phyloP scores from a whole-genome alignment of 2,888 invertebrate species.

The Lissocephala sabroskyi region DNA sequence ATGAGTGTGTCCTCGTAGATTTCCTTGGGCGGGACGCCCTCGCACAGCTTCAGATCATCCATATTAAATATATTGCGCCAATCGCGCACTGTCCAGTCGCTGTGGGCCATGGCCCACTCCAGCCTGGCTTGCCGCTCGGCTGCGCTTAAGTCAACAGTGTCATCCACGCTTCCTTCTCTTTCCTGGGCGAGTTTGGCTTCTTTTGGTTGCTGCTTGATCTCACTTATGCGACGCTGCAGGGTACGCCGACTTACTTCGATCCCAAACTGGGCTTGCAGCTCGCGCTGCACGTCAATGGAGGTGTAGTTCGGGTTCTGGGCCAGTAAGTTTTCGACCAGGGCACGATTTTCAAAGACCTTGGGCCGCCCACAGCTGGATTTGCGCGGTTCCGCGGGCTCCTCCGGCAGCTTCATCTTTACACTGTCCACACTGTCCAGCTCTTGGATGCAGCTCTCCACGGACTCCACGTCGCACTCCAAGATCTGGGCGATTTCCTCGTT shows the following conservation, averaged over 20 bases:
- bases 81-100: constrained; percentile 39
- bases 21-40: constrained; percentile 26
- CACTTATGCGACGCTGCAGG: constrained; percentile 44
- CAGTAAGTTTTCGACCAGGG: constrained; percentile 35
- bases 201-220: constrained; percentile 23
- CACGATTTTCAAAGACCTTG: constrained; percentile 39
- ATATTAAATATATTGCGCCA: constrained; percentile 55
- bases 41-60: constrained; percentile 33
- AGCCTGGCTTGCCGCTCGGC: constrained; percentile 16
- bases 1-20: constrained; percentile 43
- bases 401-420: not conserved
- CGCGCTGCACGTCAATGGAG: constrained; percentile 42
- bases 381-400: not conserved
- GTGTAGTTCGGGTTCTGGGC: constrained; percentile 32
- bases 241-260: constrained; percentile 48
- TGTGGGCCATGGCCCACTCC: constrained; percentile 40
- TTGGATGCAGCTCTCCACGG: constrained; percentile 29
- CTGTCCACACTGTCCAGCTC: constrained; percentile 5
- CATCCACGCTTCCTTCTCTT: not conserved
- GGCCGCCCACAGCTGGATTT: constrained; percentile 29
- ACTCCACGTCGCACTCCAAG: constrained; percentile 36
- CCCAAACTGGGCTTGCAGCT: constrained; percentile 27
- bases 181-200: not conserved
- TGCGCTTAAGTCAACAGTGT: constrained; percentile 6
- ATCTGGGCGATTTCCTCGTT: constrained; percentile 41